These are phyloP conservation scores for Baccha elongata DNA, from an alignment of 2,888 invertebrate genomes.

Conservation along the genomic window DNA sequence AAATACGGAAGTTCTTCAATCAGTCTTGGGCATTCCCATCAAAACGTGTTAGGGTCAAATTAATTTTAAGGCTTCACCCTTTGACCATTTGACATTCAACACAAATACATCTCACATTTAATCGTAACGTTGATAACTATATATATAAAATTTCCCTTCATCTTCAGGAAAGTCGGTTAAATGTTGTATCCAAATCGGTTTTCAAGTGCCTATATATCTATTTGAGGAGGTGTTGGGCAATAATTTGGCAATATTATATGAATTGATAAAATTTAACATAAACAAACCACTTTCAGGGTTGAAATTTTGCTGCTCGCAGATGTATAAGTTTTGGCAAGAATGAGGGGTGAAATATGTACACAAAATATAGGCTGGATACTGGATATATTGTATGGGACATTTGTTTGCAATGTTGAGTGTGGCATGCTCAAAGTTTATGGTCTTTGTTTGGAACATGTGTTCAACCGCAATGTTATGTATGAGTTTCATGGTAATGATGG, in stretches of 20 bases:
- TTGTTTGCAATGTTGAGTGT: slow-evolving; percentile 53
- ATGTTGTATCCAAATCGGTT: slow-evolving; percentile 43
- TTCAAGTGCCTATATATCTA: slow-evolving; percentile 1
- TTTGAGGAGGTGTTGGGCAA: slow-evolving; percentile 25
- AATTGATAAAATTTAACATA: slow-evolving; percentile 39
- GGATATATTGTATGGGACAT: slow-evolving; percentile 1
- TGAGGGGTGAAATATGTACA: too few species aligned
- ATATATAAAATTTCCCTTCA: not conserved
- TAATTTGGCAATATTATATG: slow-evolving; percentile 27
- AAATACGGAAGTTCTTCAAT: not conserved
- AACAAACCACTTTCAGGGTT: slow-evolving; percentile 41
- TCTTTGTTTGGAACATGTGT: slow-evolving; percentile 71
- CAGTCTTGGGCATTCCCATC: not conserved
- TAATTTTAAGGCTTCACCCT: slow-evolving; percentile 9
- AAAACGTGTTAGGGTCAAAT: slow-evolving; percentile 7
- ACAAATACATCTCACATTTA: not conserved
- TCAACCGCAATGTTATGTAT: slow-evolving; percentile 72
- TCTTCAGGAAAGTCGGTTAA: not conserved
- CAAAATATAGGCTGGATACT: not conserved
- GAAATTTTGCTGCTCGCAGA: not conserved
- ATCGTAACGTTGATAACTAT: slow-evolving; percentile 18
- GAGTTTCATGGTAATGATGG: slow-evolving; percentile 70
- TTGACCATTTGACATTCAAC: slow-evolving; percentile 64
- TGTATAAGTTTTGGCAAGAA: not conserved
- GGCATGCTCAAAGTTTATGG: slow-evolving; percentile 70